phyloP scores from a whole-genome alignment of 2,113 vertebrate species.

The Jaculus jaculus region DNA sequence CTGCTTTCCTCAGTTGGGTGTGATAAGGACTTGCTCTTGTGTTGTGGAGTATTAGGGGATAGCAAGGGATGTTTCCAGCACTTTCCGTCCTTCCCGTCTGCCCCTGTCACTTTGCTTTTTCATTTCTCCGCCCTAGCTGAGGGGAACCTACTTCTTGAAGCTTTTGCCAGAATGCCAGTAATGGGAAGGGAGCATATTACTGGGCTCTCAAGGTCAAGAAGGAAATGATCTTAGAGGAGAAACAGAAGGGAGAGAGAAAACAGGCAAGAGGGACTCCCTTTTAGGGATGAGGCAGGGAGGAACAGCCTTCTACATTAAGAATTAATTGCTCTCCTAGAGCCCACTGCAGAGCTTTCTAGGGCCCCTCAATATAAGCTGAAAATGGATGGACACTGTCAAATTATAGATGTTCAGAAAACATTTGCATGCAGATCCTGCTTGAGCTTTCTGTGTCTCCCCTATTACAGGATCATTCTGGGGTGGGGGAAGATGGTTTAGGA shows the following conservation, averaged over 20 bases:
- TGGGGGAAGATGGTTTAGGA: slow-evolving; percentile 33
- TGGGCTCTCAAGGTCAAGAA: slow-evolving; percentile 75
- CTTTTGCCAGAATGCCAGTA: slow-evolving; percentile 39
- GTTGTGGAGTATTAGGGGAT: slow-evolving; percentile 49
- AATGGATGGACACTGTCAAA: slow-evolving; percentile 51
- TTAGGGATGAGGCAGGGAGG: slow-evolving; percentile 14
- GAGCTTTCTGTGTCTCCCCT: slow-evolving; percentile 26
- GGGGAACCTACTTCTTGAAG: slow-evolving; percentile 29
- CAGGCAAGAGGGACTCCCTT: slow-evolving; percentile 5
- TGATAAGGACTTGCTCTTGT: slow-evolving; percentile 42
- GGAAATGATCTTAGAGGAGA: slow-evolving; percentile 46
- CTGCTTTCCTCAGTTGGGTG: slow-evolving; percentile 36
- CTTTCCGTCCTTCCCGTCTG: slow-evolving; percentile 45
- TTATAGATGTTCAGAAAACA: slow-evolving; percentile 36
- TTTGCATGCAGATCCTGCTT: slow-evolving; percentile 44
- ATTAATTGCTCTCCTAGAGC: slow-evolving; percentile 41
- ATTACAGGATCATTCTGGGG: slow-evolving; percentile 17
- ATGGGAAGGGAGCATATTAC: slow-evolving; percentile 45
- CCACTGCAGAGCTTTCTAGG: slow-evolving; percentile 41
- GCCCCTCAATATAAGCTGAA: slow-evolving; percentile 16
- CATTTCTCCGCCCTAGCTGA: not conserved
- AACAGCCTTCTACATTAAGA: not conserved
- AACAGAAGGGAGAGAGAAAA: slow-evolving; percentile 40
- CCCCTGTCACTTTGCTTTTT: slow-evolving; percentile 55
- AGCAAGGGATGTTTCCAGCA: slow-evolving; percentile 68